Base-by-base conservation (phyloP, 2,888 invertebrate genomes). In the Scaptomyza parva region DNA sequence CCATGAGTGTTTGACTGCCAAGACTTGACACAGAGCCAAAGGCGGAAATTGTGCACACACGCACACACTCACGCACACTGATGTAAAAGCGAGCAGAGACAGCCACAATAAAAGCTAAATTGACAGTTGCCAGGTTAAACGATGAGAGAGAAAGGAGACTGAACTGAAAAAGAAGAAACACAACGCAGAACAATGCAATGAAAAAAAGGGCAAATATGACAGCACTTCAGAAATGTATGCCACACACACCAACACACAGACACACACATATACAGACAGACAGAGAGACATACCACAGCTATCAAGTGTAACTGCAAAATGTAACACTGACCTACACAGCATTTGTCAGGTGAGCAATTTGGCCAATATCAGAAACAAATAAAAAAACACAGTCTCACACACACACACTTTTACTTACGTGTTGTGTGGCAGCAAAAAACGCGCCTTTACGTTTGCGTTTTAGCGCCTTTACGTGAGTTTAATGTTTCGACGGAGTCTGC, bases 291-390 rank as follows among this genome's bases (percentile, higher is more conserved):
- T n/a, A 57, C 39, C 26, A 47, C 1, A 47, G 18, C 30, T 47
- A 12, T 9, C 41, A 41, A 22, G 11, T 33, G 22, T 26, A 28
- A 20, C 14, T 18, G 39, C 35, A 43, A 26, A 61, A 63, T 74
- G 78, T 84, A 84, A 88, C 88, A 84, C 83, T 84, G 83, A 84
- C 83, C 83, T 84, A 84, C 76, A 84, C 48, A 48, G 35, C 35
- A 77, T 57, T 59, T 58, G 65, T 58, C 78, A 84, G 70, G 84
- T 79, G 67, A 58, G 26, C 76, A 65, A 57, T 53, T 53, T 51
- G 58, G 8, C 18, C 52, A 55, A 55, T 44, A 43, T 39, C 41
- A 58, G 53, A 44, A 43, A 28, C 22, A 5, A 20, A 17, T 30
- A 40, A 26, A 28, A 9, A 14, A 12, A 7, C 7, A 24, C n/a